Evolutionary conservation across 2,113 vertebrate species (phyloP).

Genomic region (Jacana jacana): DNA sequence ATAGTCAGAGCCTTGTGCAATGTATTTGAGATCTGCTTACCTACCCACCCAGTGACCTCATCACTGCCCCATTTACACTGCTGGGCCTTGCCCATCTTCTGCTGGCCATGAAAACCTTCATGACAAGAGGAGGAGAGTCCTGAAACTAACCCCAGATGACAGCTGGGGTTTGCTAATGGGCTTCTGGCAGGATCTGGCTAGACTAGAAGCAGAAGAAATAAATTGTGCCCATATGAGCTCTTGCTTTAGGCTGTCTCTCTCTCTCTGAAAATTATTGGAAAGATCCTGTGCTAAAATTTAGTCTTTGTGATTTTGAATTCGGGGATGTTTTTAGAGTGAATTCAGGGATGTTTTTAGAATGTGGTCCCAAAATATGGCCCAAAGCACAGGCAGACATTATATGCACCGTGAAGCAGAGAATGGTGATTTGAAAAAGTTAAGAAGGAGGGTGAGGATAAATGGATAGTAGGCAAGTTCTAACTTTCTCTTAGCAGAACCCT

Average conservation of each 20-base stretch:
- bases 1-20: slow-evolving; percentile 35
- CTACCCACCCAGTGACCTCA: slow-evolving; percentile 36
- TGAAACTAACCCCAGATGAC: background rate
- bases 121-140: background rate
- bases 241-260: background rate
- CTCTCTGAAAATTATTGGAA: background rate
- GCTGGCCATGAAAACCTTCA: background rate
- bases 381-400: background rate
- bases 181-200: background rate
- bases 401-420: background rate
- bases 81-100: slow-evolving; percentile 8
- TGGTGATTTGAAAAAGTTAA: background rate
- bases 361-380: background rate
- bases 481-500: background rate
- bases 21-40: background rate
- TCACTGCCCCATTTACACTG: background rate
- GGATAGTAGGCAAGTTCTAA: background rate
- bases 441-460: background rate
- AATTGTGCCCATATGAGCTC: background rate
- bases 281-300: background rate
- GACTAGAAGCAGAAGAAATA: slow-evolving; percentile 1
- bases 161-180: slow-evolving; percentile 1
- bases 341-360: background rate
- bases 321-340: background rate
- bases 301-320: background rate